Evolutionary conservation across 2,113 vertebrate genomes (phyloP).

Genomic region (Dromiciops gliroides): DNA sequence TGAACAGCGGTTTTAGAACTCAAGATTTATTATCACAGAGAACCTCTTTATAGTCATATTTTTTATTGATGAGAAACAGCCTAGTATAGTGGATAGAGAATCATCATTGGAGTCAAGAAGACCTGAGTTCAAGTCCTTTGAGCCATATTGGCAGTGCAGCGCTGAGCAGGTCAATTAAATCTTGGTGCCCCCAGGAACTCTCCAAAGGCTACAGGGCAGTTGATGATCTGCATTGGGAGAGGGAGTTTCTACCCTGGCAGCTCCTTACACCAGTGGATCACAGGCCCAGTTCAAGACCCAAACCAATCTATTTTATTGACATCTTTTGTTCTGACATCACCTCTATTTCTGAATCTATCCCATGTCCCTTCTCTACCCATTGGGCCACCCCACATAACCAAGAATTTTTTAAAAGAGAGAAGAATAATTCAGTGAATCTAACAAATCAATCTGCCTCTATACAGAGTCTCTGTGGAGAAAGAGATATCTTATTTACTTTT

Average conservation of each 20-base stretch:
- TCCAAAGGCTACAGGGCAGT: too few relatives aligned
- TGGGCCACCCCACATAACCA: not conserved
- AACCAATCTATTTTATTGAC: too few relatives aligned
- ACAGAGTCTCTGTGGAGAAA: not conserved
- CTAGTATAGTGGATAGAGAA: not conserved
- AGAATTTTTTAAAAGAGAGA: not conserved
- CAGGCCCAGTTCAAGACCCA: too few relatives aligned
- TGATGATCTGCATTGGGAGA: too few relatives aligned
- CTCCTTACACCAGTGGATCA: too few relatives aligned
- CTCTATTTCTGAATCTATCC: too few relatives aligned
- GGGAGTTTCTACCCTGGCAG: too few relatives aligned
- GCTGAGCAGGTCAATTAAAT: not conserved
- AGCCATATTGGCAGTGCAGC: not conserved
- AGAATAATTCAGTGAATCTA: not conserved
- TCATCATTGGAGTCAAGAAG: not conserved
- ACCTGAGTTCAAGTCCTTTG: not conserved
- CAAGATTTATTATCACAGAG: too few relatives aligned
- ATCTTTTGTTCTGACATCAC: too few relatives aligned
- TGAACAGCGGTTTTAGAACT: too few relatives aligned
- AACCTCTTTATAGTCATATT: too few relatives aligned
- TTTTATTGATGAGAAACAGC: too few relatives aligned
- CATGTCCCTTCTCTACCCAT: not conserved
- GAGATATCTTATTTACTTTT: not conserved
- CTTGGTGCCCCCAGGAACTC: not conserved
- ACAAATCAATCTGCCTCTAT: not conserved